Evolutionary conservation across 2,113 vertebrate genomes (phyloP).

Genomic region (Syngnathus floridae): DNA sequence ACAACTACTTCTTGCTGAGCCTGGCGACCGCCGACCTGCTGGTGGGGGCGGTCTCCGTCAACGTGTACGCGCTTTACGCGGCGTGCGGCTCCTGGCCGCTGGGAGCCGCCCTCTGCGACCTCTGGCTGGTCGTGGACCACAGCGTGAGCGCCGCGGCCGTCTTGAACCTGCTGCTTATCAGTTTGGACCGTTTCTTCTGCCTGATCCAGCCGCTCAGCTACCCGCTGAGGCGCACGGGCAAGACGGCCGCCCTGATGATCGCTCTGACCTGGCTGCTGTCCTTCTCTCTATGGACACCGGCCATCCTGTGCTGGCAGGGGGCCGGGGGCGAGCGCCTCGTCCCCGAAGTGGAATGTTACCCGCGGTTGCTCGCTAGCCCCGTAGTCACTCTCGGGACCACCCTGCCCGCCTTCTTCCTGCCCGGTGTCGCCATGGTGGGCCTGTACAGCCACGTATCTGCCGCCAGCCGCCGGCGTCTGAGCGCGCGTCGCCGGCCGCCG

Average conservation of each 20-base stretch:
- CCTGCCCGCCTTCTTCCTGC: constrained; percentile 88
- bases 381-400: constrained; percentile 82
- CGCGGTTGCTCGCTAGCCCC: constrained; percentile 83
- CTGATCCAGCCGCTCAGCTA: constrained; percentile 87
- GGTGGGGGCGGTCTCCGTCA: constrained; percentile 84
- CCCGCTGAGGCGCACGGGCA: constrained; percentile 76
- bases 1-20: constrained; percentile 95
- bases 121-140: constrained; percentile 88
- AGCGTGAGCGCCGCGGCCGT: constrained; percentile 85
- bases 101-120: constrained; percentile 79
- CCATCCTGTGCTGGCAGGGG: constrained; percentile 91
- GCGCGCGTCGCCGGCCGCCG: constrained; percentile 45
- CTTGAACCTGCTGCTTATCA: constrained; percentile 90
- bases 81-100: constrained; percentile 84
- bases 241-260: constrained; percentile 82
- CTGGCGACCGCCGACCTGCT: constrained; percentile 85
- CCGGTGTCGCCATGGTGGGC: constrained; percentile 82
- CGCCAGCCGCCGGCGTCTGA: constrained; percentile 78
- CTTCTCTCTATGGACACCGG: constrained; percentile 85
- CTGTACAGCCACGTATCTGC: constrained; percentile 85
- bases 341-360: constrained; percentile 78
- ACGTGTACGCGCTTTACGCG: constrained; percentile 83
- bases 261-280: constrained; percentile 83
- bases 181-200: constrained; percentile 90
- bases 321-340: constrained; percentile 73